Percentiles rank a stretch among this genome's conserved stretches.
Conservation (phyloP, 2,888 invertebrate species). For the Seladonia tumulorum region DNA sequence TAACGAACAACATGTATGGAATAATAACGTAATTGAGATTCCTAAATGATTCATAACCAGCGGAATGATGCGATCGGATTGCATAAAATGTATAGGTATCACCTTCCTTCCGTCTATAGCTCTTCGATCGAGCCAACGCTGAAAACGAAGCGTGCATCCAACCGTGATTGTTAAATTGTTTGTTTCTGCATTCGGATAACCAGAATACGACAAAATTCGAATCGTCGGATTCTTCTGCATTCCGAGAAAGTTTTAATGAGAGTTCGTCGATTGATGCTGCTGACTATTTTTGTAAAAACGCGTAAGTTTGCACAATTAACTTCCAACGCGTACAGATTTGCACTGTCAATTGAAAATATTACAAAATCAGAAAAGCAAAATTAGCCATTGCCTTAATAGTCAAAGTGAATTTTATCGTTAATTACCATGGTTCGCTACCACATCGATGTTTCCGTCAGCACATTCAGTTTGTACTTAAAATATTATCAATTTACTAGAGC, state of each 20-base stretch:
- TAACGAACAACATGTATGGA: slow-evolving; percentile 18
- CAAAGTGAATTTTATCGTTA: no score
- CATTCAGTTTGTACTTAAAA: not conserved
- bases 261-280: no score
- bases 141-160: not conserved
- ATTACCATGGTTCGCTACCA: no score
- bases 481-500: not conserved
- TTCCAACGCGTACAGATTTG: no score
- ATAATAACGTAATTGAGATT: slow-evolving; percentile 49
- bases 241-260: no score
- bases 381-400: no score
- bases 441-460: no score
- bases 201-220: not conserved
- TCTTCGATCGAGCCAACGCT: slow-evolving; percentile 3
- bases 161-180: not conserved
- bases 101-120: not conserved
- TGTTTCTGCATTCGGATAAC: not conserved
- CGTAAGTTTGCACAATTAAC: no score
- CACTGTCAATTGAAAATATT: no score
- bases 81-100: slow-evolving; percentile 29
- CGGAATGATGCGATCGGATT: slow-evolving; percentile 49
- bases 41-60: slow-evolving; percentile 50
- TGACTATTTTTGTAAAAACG: no score
- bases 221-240: no score
- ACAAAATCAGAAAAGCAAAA: no score